Percentiles rank a stretch among this genome's conserved stretches.
These are phyloP conservation scores for Choristoneura rosaceana DNA, from an alignment of 2,888 invertebrate genomes.

Conservation along the genomic window DNA sequence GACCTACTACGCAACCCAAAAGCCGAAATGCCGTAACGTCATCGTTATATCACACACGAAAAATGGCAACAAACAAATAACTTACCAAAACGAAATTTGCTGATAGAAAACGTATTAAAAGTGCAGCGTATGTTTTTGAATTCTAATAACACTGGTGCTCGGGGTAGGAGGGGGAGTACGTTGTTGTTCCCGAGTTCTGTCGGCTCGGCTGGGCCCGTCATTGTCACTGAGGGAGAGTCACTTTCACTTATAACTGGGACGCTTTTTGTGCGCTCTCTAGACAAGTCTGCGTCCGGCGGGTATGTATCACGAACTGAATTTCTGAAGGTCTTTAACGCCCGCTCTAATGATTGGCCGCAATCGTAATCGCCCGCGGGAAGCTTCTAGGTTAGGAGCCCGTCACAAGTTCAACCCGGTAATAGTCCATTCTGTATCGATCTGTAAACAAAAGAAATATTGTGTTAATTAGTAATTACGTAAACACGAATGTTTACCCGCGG, in stretches of 20 bases:
- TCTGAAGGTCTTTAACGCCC: constrained; percentile 14
- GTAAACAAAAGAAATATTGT: constrained; percentile 48
- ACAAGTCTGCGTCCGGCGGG: constrained; percentile 36
- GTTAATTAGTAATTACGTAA: constrained; percentile 15
- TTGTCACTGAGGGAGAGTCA: constrained; percentile 46
- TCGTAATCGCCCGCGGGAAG: constrained; percentile 29
- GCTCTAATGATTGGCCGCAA: background rate
- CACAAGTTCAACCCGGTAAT: constrained; percentile 49
- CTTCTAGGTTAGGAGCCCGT: constrained; percentile 44
- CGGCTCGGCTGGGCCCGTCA: constrained; percentile 58
- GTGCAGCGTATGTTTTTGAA: constrained; percentile 89
- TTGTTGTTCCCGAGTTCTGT: constrained; percentile 71
- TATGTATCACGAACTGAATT: constrained; percentile 18
- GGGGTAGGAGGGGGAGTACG: constrained; percentile 72
- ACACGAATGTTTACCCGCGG: too few species aligned
- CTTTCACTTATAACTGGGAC: constrained; percentile 39
- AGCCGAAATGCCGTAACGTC: constrained; percentile 26
- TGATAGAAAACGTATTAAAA: constrained; percentile 84
- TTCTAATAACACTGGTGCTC: constrained; percentile 88
- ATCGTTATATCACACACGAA: constrained; percentile 29
- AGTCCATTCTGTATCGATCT: constrained; percentile 54
- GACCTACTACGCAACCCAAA: constrained; percentile 17
- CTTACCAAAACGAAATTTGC: constrained; percentile 87
- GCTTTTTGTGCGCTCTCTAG: constrained; percentile 48
- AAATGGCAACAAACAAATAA: constrained; percentile 44